Evolutionary conservation across 2,888 invertebrate genomes (phyloP).

Genomic region (Myopa tessellatipennis): DNA sequence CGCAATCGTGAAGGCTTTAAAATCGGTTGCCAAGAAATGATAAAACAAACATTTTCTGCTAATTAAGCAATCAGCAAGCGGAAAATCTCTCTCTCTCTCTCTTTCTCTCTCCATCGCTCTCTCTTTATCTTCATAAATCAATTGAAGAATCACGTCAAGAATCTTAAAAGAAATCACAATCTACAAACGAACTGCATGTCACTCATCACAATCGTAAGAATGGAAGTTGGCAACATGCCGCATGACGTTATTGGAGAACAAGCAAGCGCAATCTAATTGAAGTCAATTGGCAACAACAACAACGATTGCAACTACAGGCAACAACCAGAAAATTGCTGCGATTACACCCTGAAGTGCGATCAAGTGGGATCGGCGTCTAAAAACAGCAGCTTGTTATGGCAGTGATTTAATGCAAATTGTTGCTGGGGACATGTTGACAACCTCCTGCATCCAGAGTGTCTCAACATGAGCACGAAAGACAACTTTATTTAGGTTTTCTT

Average conservation of each 20-base stretch:
- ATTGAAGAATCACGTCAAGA: too few relatives aligned
- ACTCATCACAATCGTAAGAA: neutral
- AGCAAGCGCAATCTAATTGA: conserved; percentile 15
- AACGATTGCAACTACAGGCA: neutral
- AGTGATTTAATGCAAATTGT: conserved; percentile 1
- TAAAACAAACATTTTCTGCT: neutral
- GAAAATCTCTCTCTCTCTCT: neutral
- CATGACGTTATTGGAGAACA: neutral
- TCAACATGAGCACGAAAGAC: neutral
- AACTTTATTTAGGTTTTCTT: too few relatives aligned
- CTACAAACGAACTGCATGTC: too few relatives aligned
- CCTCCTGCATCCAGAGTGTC: neutral
- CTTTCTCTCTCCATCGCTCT: neutral
- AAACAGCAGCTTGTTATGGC: neutral
- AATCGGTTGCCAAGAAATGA: neutral
- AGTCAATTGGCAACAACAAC: conserved; percentile 19
- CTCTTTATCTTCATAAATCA: neutral
- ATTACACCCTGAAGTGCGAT: neutral
- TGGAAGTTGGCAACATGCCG: conserved; percentile 17
- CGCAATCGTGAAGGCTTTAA: neutral
- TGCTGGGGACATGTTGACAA: conserved; percentile 5
- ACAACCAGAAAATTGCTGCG: conserved; percentile 9
- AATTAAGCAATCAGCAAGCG: conserved; percentile 6
- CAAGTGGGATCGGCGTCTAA: neutral
- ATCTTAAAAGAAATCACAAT: too few relatives aligned